Base-by-base conservation (phyloP, 2,888 invertebrate species). In the Rhingia campestris region DNA sequence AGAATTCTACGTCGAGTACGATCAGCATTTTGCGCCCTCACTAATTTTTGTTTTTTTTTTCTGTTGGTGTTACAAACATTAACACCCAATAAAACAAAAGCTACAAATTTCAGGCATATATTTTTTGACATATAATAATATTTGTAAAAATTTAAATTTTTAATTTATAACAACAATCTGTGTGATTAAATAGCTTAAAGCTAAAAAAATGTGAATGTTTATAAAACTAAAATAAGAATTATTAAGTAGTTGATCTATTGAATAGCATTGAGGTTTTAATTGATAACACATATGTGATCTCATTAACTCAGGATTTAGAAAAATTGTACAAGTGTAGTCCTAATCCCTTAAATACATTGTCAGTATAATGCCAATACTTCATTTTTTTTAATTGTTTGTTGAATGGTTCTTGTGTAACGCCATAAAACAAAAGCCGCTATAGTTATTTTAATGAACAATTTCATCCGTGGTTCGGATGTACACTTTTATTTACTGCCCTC, bases 1-100 rank as follows among this genome's bases (percentile, higher is more conserved):
- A 87, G 87, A 73, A 54, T 67, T 9, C 33, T 41, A 32, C 74
- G 32, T 58, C 74, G 30, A 69, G 7, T 63, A 49, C 61, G 14
- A 22, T 82, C 81, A 85, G 51, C 30, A 56, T 43, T 35, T 54
- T 81, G n/a, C 81, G 77, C 45, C 82, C 86, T n/a, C 85, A 85
- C 54, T 85, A 85, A 81, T 61, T 43, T 22, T 45, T 33, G 54
- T 54, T 51, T 67, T 30, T 63, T 59, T 32, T 63, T 70, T 49
- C 39, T 67, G 53, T 51, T 2, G 49, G 67, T 85, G 41, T 75
- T 63, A 9, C 43, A 66, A 64, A 63, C 12, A 58, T 45, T 79
- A 74, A 79, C 43, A 76, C 49, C 37, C 32, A 69, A 14, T 22
- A 47, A 63, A 56, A 39, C 35, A 9, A 49, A 30, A 61, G 30